A percentile compares a stretch with the other conserved stretches of the same genome.
phyloP scores from a whole-genome alignment of 2,888 invertebrate species.

The Salticus scenicus region DNA sequence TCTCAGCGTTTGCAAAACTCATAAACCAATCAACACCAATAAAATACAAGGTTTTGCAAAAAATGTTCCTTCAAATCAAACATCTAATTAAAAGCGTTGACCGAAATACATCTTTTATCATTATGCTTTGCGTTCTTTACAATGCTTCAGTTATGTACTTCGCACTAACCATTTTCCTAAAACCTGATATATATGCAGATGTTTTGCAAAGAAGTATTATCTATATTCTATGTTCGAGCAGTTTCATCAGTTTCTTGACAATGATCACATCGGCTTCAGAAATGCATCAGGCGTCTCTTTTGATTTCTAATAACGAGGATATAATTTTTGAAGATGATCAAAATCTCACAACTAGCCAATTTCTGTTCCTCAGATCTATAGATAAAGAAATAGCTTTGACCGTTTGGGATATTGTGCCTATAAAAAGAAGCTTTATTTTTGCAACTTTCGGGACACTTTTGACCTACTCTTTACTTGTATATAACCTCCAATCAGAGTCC shows the following conservation, averaged over 20 bases:
- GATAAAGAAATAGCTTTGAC: background rate
- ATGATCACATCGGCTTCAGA: background rate
- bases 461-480: background rate
- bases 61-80: background rate
- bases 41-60: background rate
- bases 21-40: background rate
- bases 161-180: background rate
- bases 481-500: background rate
- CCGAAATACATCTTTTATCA: background rate
- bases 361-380: background rate
- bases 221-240: background rate
- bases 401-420: constrained; percentile 1
- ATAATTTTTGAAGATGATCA: background rate
- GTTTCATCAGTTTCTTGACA: background rate
- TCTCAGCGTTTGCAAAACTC: background rate
- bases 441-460: background rate
- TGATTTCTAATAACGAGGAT: background rate
- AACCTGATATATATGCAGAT: no score
- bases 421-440: constrained; percentile 13
- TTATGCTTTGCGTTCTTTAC: background rate
- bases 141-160: background rate
- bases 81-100: background rate
- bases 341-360: background rate
- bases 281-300: background rate
- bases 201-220: background rate